Conservation (phyloP, 1,140 invertebrate genomes). For the Gryon sp. region DNA sequence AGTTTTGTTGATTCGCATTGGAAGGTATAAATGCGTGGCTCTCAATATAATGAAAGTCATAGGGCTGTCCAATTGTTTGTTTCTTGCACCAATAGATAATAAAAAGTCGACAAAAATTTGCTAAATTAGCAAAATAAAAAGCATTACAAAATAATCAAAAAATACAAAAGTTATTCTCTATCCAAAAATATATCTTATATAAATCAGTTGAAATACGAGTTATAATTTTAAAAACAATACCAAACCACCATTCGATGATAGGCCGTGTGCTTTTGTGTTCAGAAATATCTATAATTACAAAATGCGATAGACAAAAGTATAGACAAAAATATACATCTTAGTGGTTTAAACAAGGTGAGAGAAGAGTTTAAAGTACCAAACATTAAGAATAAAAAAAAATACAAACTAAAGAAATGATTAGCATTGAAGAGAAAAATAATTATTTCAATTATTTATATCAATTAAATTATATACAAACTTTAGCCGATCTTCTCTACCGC, state of each 20-base stretch:
- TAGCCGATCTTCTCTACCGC: conserved; percentile 68
- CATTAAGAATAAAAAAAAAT: too few relatives aligned
- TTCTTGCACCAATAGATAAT: conserved; percentile 77
- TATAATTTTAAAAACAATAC: conserved; percentile 36
- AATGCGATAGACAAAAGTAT: conserved; percentile 69
- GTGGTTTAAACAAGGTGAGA: conserved; percentile 78
- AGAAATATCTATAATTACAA: conserved; percentile 74
- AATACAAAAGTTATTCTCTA: conserved; percentile 6
- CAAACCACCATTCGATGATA: conserved; percentile 71
- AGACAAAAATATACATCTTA: conserved; percentile 74
- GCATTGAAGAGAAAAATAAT: too few relatives aligned
- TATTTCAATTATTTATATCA: too few relatives aligned
- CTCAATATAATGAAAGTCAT: conserved; percentile 69
- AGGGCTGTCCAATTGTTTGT: conserved; percentile 77
- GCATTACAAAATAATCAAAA: conserved; percentile 61
- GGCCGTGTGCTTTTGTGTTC: conserved; percentile 77
- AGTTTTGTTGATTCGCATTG: conserved; percentile 77
- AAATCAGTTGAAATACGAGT: conserved; percentile 22
- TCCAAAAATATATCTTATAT: conserved; percentile 5
- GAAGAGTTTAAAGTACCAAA: conserved; percentile 75
- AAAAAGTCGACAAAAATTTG: conserved; percentile 4
- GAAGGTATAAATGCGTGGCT: conserved; percentile 75
- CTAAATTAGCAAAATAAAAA: conserved; percentile 9
- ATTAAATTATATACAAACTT: neutral
- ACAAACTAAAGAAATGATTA: too few relatives aligned